Conservation (phyloP, 2,113 vertebrate species). For the Apeltes quadracus region DNA sequence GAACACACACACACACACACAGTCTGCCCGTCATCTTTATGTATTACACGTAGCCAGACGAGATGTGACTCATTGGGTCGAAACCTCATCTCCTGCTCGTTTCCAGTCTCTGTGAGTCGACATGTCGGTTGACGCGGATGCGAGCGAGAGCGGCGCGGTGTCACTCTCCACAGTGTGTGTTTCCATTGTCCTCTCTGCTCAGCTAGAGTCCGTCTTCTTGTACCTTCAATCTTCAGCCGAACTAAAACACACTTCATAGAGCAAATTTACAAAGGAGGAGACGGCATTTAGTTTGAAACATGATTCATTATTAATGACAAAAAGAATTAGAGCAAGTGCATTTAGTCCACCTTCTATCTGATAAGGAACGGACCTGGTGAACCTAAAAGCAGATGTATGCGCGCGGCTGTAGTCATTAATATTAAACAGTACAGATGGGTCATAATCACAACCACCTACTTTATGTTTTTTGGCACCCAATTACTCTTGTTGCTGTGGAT, state of each 20-base stretch:
- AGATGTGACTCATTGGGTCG: slow-evolving; percentile 55
- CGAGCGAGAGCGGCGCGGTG: slow-evolving; percentile 22
- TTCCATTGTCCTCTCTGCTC: slow-evolving; percentile 31
- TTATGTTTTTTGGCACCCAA: slow-evolving; percentile 6
- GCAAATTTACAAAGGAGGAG: not conserved
- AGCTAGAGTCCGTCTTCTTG: slow-evolving; percentile 12
- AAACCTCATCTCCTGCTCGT: slow-evolving; percentile 58
- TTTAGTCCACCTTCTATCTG: not conserved
- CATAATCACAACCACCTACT: slow-evolving; percentile 30
- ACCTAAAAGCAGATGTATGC: not conserved
- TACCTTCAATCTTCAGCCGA: not conserved
- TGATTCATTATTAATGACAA: not conserved
- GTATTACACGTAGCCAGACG: slow-evolving; percentile 44
- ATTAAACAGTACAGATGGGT: not conserved
- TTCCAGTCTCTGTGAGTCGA: slow-evolving; percentile 43
- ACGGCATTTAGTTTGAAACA: not conserved
- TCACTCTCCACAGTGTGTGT: slow-evolving; percentile 10
- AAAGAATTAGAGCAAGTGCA: not conserved
- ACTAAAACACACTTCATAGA: slow-evolving; percentile 13
- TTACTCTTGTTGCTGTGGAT: slow-evolving; percentile 55
- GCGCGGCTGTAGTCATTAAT: not conserved
- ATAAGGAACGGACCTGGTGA: not conserved
- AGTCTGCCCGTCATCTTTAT: slow-evolving; percentile 55
- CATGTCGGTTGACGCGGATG: slow-evolving; percentile 37
- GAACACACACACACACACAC: slow-evolving; percentile 10